A percentile compares a stretch with the other conserved stretches of the same genome.
phyloP scores from a whole-genome alignment of 1,140 invertebrate species.

The Drosophila auraria region DNA sequence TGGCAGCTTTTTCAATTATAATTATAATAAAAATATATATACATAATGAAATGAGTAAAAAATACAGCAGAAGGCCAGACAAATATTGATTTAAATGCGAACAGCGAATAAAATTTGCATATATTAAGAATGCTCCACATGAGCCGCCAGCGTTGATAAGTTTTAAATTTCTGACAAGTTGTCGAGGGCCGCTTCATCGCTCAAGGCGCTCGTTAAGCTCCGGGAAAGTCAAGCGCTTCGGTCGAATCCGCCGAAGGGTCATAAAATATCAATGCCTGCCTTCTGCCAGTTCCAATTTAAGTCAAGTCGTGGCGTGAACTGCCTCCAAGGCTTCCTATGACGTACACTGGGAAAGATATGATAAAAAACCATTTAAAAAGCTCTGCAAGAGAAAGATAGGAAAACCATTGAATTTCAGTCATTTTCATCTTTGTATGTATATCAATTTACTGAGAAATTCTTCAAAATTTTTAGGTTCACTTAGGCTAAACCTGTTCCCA shows the following conservation, averaged over 20 bases:
- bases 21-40: slow-evolving; percentile 39
- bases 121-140: slow-evolving; percentile 24
- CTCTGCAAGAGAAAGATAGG: no score
- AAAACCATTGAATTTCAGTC: no score
- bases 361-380: neutral
- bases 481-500: neutral
- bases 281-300: slow-evolving; percentile 32
- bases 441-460: neutral
- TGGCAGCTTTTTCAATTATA: slow-evolving; percentile 54
- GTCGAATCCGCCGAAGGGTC: slow-evolving; percentile 43
- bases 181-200: slow-evolving; percentile 35
- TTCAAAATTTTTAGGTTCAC: no score
- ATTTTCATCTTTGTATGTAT: neutral
- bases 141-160: slow-evolving; percentile 23
- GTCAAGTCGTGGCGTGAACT: slow-evolving; percentile 20
- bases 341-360: slow-evolving; percentile 16
- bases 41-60: neutral
- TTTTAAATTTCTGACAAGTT: slow-evolving; percentile 65
- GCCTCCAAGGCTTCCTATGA: slow-evolving; percentile 7
- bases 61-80: neutral
- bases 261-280: slow-evolving; percentile 49
- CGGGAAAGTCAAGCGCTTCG: slow-evolving; percentile 44
- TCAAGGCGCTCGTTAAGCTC: slow-evolving; percentile 50
- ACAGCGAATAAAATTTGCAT: slow-evolving; percentile 54
- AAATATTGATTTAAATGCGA: slow-evolving; percentile 70